These are phyloP conservation scores for Spodoptera litura DNA, from an alignment of 1,140 invertebrate genomes.

Conservation along the genomic window DNA sequence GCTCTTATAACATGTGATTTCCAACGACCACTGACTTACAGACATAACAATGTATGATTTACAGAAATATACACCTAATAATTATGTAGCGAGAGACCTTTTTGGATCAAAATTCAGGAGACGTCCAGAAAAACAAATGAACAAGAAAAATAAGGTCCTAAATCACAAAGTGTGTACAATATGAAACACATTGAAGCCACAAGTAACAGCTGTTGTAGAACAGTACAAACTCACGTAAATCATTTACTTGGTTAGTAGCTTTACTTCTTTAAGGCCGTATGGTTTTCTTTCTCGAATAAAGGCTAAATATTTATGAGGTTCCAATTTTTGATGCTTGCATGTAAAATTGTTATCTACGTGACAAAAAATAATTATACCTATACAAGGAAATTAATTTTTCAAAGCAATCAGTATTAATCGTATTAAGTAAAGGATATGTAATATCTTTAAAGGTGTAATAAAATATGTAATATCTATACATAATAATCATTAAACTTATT, in stretches of 20 bases:
- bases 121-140: slow-evolving; percentile 12
- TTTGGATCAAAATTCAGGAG: slow-evolving; percentile 12
- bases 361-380: no score
- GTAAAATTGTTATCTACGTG: no score
- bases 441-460: no score
- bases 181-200: slow-evolving; percentile 24
- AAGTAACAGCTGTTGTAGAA: slow-evolving; percentile 24
- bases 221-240: slow-evolving; percentile 20
- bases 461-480: no score
- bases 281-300: neutral
- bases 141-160: slow-evolving; percentile 30
- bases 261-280: neutral
- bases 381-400: no score
- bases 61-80: neutral
- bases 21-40: no score
- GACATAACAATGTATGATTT: neutral
- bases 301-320: no score
- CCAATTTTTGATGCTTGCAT: no score
- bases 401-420: no score
- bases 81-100: neutral
- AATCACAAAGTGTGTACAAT: slow-evolving; percentile 19
- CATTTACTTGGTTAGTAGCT: slow-evolving; percentile 1
- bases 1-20: no score
- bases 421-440: no score
- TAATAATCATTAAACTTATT: no score